Evolutionary conservation across 2,888 invertebrate species (phyloP).

Genomic region (Mantis religiosa): DNA sequence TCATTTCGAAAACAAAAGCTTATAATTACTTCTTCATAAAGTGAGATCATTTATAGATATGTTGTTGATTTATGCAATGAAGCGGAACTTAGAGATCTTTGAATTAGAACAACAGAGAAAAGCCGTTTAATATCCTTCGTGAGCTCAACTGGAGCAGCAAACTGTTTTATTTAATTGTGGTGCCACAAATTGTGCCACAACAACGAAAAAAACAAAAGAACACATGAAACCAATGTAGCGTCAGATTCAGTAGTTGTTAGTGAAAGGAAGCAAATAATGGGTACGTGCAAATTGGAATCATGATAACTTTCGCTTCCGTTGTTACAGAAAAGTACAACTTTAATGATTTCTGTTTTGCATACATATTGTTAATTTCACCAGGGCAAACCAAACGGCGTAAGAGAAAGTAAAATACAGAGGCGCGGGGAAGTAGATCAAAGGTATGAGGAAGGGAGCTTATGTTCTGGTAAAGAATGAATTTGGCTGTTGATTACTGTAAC

Average conservation of each 20-base stretch:
- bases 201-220: neutral
- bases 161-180: neutral
- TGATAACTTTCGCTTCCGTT: neutral
- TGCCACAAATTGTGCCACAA: neutral
- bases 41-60: neutral
- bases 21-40: neutral
- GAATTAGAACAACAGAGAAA: neutral
- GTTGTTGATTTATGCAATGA: neutral
- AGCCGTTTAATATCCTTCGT: neutral
- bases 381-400: neutral
- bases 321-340: neutral
- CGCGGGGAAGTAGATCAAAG: too few species aligned
- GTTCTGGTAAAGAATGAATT: too few species aligned
- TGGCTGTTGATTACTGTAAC: too few species aligned
- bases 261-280: neutral
- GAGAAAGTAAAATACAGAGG: neutral
- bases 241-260: neutral
- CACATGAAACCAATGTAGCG: neutral
- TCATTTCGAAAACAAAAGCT: neutral
- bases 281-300: neutral
- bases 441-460: too few species aligned
- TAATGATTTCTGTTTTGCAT: neutral
- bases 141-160: neutral
- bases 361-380: neutral
- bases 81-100: neutral